Evolutionary conservation across 2,113 vertebrate species (phyloP).

Genomic region (Hippoglossus stenolepis): DNA sequence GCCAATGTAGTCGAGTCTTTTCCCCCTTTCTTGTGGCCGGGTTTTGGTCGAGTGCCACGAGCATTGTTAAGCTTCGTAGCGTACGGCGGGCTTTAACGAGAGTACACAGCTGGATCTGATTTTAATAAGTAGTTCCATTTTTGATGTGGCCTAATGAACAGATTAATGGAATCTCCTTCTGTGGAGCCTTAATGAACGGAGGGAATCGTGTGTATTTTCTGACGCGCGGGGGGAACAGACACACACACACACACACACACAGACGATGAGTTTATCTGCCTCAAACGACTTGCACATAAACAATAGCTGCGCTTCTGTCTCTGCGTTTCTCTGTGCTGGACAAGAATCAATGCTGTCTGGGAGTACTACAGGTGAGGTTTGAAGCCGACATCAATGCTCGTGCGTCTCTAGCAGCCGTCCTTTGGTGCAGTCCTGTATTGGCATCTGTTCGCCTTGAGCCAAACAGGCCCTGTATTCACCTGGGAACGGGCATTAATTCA

Average conservation of each 20-base stretch:
- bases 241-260: conserved; percentile 53
- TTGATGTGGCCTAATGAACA: conserved; percentile 86
- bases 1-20: conserved; percentile 58
- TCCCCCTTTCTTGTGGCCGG: conserved; percentile 67
- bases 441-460: conserved; percentile 82
- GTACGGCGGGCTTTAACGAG: conserved; percentile 76
- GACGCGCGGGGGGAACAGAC: background rate
- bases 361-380: conserved; percentile 83
- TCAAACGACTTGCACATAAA: conserved; percentile 76
- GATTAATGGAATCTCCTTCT: conserved; percentile 86
- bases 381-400: conserved; percentile 82
- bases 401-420: conserved; percentile 66
- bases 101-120: conserved; percentile 84
- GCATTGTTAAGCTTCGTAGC: conserved; percentile 78
- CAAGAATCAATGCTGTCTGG: conserved; percentile 71
- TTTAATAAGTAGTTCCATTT: conserved; percentile 85
- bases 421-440: conserved; percentile 76
- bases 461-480: conserved; percentile 71
- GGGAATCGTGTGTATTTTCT: conserved; percentile 65
- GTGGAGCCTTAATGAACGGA: conserved; percentile 82
- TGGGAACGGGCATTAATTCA: conserved; percentile 77
- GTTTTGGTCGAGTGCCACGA: conserved; percentile 81
- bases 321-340: conserved; percentile 68
- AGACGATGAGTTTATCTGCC: conserved; percentile 64
- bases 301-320: conserved; percentile 65